Evolutionary conservation across 2,113 vertebrate genomes (phyloP).

Genomic region (Neotragus moschatus): DNA sequence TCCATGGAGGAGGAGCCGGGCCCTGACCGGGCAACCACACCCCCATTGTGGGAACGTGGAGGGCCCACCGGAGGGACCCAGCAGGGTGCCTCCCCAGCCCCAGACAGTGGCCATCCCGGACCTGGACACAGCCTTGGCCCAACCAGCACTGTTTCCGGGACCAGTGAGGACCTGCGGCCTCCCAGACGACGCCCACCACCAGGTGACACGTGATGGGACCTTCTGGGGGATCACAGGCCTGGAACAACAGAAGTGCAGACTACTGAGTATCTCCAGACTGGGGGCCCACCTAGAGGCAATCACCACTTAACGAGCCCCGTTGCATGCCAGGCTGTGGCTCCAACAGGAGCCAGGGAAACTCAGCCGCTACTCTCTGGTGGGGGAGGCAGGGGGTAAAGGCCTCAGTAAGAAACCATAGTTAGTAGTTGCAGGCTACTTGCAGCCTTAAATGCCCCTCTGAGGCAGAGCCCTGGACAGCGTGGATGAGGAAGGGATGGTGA

Average conservation of each 20-base stretch:
- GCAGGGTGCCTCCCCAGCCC: background rate
- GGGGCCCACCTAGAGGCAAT: background rate
- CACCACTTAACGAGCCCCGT: background rate
- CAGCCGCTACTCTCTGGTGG: background rate
- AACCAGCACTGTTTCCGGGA: background rate
- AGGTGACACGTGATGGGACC: slow-evolving; percentile 56
- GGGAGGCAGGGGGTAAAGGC: background rate
- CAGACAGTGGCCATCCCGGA: slow-evolving; percentile 38
- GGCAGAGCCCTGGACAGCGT: background rate
- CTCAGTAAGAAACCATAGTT: background rate
- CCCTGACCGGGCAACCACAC: background rate
- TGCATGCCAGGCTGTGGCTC: background rate
- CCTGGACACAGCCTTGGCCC: slow-evolving; percentile 20
- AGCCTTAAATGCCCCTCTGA: background rate
- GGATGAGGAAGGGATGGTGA: background rate
- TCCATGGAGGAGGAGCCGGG: slow-evolving; percentile 41
- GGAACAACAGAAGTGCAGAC: background rate
- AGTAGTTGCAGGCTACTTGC: background rate
- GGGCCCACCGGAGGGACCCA: background rate
- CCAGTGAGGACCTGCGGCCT: slow-evolving; percentile 50
- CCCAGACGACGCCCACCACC: slow-evolving; percentile 54
- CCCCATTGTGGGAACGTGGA: slow-evolving; percentile 39
- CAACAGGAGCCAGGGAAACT: background rate
- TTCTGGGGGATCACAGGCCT: background rate
- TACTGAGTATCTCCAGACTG: background rate